Conservation (phyloP, 1,140 invertebrate species). For the Zaprionus camerounensis region DNA sequence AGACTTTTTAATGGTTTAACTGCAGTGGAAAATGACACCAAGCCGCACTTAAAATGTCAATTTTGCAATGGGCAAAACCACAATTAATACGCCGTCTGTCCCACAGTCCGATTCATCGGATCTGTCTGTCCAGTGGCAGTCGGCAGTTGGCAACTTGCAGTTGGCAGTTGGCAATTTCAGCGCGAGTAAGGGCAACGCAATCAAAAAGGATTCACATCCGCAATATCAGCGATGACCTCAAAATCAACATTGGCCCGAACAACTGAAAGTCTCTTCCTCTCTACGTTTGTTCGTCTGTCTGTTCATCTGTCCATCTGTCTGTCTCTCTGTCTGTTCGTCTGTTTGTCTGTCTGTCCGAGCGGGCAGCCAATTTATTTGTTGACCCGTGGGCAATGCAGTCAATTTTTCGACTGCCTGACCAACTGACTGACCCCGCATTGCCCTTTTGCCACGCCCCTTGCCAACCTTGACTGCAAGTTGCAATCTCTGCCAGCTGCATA, state of each 20-base stretch:
- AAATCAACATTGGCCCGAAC: conserved; percentile 73
- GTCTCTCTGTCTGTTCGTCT: not conserved
- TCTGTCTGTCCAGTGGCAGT: conserved; percentile 4
- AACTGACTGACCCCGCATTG: conserved; percentile 43
- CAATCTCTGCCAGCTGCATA: conserved; percentile 64
- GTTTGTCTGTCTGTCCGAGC: conserved; percentile 9
- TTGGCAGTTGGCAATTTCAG: conserved; percentile 48
- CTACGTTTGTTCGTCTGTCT: not conserved
- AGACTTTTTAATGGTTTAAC: conserved; percentile 71
- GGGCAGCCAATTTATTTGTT: conserved; percentile 79
- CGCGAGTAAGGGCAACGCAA: conserved; percentile 61
- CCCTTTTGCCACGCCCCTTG: not conserved
- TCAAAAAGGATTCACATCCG: conserved; percentile 80
- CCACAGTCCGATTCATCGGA: not conserved
- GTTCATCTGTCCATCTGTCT: not conserved
- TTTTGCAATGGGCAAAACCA: conserved; percentile 77
- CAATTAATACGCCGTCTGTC: conserved; percentile 70
- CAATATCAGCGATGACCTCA: conserved; percentile 82
- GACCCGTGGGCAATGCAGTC: conserved; percentile 82
- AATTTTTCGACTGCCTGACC: conserved; percentile 70
- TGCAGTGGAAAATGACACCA: conserved; percentile 68
- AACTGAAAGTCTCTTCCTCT: conserved; percentile 3
- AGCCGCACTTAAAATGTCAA: conserved; percentile 82
- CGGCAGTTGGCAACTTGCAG: conserved; percentile 24
- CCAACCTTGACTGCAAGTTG: conserved; percentile 2